A percentile compares a stretch with the other conserved stretches of the same genome.
These are phyloP conservation scores for Caenorhabditis sp. DNA, from an alignment of 2,888 invertebrate genomes.

Conservation along the genomic window DNA sequence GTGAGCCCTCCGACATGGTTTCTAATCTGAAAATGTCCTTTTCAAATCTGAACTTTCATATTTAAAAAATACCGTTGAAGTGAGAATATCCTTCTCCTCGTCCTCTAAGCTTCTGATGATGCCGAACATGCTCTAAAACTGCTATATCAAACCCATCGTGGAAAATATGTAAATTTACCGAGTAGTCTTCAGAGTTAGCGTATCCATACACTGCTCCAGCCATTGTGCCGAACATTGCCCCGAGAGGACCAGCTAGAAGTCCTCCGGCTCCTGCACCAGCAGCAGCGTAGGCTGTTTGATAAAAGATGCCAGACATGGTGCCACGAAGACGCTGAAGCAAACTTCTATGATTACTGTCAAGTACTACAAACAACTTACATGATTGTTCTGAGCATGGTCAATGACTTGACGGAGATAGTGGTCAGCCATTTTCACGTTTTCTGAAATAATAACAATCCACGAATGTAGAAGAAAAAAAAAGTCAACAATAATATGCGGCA, in stretches of 20 bases:
- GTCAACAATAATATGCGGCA: background rate
- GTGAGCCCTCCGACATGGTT: conserved; percentile 53
- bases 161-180: conserved; percentile 6
- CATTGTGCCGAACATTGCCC: conserved; percentile 59
- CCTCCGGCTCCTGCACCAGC: conserved; percentile 60
- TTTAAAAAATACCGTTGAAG: conserved; percentile 23
- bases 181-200: conserved; percentile 50
- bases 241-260: conserved; percentile 57
- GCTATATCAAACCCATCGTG: background rate
- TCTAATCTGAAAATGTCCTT: conserved; percentile 32
- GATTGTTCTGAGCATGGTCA: conserved; percentile 45
- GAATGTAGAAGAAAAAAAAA: background rate
- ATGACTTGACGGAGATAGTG: conserved; percentile 51
- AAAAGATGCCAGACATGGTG: conserved; percentile 48
- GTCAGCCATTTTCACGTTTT: conserved; percentile 27
- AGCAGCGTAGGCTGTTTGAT: conserved; percentile 56
- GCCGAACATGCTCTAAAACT: conserved; percentile 48
- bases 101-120: conserved; percentile 35
- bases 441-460: background rate
- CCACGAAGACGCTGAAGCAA: conserved; percentile 33
- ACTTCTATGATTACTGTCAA: background rate
- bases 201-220: conserved; percentile 59
- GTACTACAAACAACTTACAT: conserved; percentile 23
- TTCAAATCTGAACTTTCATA: background rate
- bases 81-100: conserved; percentile 40